Base-by-base conservation (phyloP, 2,113 vertebrate species). In the Mesembrinibis cayennensis region DNA sequence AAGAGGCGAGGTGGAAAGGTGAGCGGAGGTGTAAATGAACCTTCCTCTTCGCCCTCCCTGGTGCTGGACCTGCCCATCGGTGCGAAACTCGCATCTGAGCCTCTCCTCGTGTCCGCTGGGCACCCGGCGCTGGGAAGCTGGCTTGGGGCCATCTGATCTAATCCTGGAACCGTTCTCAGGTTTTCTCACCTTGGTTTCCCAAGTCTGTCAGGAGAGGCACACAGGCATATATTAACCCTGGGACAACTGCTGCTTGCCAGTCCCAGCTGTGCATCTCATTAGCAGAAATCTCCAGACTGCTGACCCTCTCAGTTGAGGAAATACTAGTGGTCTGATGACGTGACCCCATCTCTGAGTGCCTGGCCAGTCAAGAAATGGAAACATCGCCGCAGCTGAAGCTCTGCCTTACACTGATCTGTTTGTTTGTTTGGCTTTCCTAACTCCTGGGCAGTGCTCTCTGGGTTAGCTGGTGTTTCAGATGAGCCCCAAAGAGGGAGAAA, bases 241-340 rank as follows among this genome's bases (percentile, higher is more conserved):
- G 62, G 86, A 80, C 90, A 94, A 90, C 71, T 82, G 83, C 87
- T 83, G 44, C 90, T 94, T 83, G 87, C 94, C 81, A 91, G 76
- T 85, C 95, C 87, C 97, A 97, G 93, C 93, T 94, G 88, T 52
- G 62, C 82, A 49, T 73, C 95, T 89, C 87, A 26, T 94, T 45
- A 91, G 74, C 88, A 95, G 91, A 52, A 73, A 49, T 32, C 73
- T 86, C 44, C 66, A 70, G 88, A 25, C 65, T 95, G 96, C 95
- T 96, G 94, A 87, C 93, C 83, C 76, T 82, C 73, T 74, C 69
- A 40, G 70, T 23, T 87, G 94, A 96, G 93, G 94, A 96, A 97
- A 96, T 27, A 44, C 38, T 74, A 47, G 56, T 45, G 82, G 19
- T 59, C 84, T 92, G 96, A 84, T 6, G 53, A 74, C 71, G 80